phyloP scores from a whole-genome alignment of 1,140 invertebrate genomes.

The Drosophila saltans region DNA sequence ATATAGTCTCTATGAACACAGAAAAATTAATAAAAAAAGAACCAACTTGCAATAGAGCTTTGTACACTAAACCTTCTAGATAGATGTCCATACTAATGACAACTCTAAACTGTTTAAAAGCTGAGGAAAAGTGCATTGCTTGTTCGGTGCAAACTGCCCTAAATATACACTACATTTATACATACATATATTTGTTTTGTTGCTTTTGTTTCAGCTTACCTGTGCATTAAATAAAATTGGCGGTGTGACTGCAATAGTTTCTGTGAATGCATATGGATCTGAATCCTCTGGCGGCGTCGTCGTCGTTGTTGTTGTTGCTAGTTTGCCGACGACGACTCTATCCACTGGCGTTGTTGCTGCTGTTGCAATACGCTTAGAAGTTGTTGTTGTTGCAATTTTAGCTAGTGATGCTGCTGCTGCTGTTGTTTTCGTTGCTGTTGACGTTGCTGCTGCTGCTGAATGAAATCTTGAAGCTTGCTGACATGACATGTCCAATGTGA shows the following conservation, averaged over 20 bases:
- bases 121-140: no score
- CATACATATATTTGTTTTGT: constrained; percentile 1
- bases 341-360: constrained; percentile 49
- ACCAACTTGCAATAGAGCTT: no score
- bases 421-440: constrained; percentile 37
- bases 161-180: no score
- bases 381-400: constrained; percentile 47
- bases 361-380: constrained; percentile 41
- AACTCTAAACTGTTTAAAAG: no score
- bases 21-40: no score
- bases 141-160: no score
- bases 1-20: neutral
- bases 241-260: constrained; percentile 78
- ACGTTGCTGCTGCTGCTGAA: constrained; percentile 50
- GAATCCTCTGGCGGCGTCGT: constrained; percentile 78
- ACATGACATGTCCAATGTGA: constrained; percentile 83
- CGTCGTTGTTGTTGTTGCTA: constrained; percentile 47
- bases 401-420: constrained; percentile 41
- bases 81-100: no score
- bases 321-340: constrained; percentile 60
- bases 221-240: constrained; percentile 83
- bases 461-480: constrained; percentile 81
- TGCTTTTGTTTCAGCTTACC: constrained; percentile 43
- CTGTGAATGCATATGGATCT: constrained; percentile 83
- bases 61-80: no score